Evolutionary conservation across 2,888 invertebrate genomes (phyloP).

Genomic region (Ditylenchus weischeri): DNA sequence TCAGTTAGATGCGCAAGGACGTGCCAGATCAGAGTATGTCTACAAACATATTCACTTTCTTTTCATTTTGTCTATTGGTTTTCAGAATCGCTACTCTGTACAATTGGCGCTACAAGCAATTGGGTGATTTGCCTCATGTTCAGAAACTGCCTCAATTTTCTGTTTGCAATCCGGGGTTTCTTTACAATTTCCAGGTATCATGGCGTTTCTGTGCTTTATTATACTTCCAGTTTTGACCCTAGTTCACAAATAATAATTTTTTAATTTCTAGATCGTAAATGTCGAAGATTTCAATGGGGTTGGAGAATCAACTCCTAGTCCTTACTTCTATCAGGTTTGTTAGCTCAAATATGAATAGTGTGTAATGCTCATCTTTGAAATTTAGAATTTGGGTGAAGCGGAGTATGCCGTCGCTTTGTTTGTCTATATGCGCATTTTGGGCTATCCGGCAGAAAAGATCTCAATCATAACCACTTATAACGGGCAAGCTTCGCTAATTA

Average conservation of each 20-base stretch:
- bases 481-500: constrained; percentile 64
- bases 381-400: constrained; percentile 68
- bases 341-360: neutral
- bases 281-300: constrained; percentile 93
- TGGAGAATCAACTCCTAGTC: constrained; percentile 94
- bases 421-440: constrained; percentile 95
- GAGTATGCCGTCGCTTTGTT: constrained; percentile 92
- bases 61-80: constrained; percentile 14
- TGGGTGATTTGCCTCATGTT: constrained; percentile 91
- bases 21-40: constrained; percentile 76
- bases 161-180: constrained; percentile 85
- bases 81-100: constrained; percentile 62
- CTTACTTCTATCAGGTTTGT: constrained; percentile 89
- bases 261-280: constrained; percentile 75
- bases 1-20: constrained; percentile 93
- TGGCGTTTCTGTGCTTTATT: too few species aligned
- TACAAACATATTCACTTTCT: constrained; percentile 16
- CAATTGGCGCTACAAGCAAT: constrained; percentile 64
- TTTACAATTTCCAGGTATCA: constrained; percentile 73
- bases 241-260: too few species aligned
- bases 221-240: too few species aligned
- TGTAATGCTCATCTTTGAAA: too few species aligned
- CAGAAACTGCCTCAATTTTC: constrained; percentile 75
- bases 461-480: constrained; percentile 98
- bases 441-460: constrained; percentile 92